Evolutionary conservation across 2,113 vertebrate species (phyloP).

Genomic region (Centropristis striata): DNA sequence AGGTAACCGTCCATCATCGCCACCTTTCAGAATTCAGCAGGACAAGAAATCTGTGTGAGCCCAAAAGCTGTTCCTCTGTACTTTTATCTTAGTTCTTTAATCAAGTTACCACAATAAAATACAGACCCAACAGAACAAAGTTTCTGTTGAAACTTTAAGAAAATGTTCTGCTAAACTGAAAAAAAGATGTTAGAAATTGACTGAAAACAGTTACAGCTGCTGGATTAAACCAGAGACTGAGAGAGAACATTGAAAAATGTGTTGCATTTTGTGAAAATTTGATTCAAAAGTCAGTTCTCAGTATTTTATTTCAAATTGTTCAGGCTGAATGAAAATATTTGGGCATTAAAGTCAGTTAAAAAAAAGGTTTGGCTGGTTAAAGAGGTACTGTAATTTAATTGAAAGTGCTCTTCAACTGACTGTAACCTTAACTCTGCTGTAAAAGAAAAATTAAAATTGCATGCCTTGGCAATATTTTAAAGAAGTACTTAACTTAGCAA

Average conservation of each 20-base stretch:
- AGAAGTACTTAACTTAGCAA: constrained; percentile 45
- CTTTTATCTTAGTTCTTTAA: background rate
- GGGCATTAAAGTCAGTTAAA: too few species aligned
- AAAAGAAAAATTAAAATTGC: constrained; percentile 21
- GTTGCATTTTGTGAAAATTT: background rate
- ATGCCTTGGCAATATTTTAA: constrained; percentile 46
- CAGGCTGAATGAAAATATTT: background rate
- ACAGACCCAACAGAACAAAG: background rate
- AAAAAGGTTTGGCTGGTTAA: background rate
- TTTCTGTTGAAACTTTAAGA: background rate
- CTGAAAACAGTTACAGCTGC: too few species aligned
- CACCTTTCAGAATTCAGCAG: constrained; percentile 22
- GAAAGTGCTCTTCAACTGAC: background rate
- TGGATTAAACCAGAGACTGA: background rate
- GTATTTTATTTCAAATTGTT: background rate
- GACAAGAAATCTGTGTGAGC: constrained; percentile 3
- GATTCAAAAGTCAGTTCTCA: background rate
- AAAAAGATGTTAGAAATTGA: background rate
- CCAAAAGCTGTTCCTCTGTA: background rate
- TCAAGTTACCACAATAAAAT: background rate
- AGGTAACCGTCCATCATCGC: constrained; percentile 29
- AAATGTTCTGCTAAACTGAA: background rate
- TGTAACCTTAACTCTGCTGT: constrained; percentile 11
- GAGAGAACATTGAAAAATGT: background rate
- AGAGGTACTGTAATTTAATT: background rate